phyloP scores from a whole-genome alignment of 2,888 invertebrate species.

The Drosophila paranaensis region DNA sequence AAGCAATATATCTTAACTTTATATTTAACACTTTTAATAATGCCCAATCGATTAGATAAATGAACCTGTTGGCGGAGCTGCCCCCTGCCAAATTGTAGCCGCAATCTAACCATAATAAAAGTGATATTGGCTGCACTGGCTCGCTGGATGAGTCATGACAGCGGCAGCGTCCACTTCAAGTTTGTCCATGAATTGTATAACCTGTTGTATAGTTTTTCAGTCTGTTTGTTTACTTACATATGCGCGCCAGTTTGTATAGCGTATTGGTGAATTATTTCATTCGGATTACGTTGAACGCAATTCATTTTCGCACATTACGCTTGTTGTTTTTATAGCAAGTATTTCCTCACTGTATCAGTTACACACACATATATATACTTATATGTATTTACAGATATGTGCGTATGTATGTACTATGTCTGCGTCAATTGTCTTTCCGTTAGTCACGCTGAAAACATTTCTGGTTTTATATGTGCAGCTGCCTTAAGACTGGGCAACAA shows the following conservation, averaged over 20 bases:
- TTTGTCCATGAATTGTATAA: slow-evolving; percentile 79
- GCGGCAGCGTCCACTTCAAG: slow-evolving; percentile 51
- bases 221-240: slow-evolving; percentile 66
- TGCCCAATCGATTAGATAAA: background rate
- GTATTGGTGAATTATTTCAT: slow-evolving; percentile 62
- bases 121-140: slow-evolving; percentile 5
- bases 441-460: slow-evolving; percentile 64
- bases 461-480: slow-evolving; percentile 61
- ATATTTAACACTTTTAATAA: background rate
- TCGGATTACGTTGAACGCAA: slow-evolving; percentile 56
- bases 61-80: too few relatives aligned
- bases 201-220: slow-evolving; percentile 60
- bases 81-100: background rate
- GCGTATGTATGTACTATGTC: slow-evolving; percentile 1
- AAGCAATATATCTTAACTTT: background rate
- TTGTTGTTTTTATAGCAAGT: slow-evolving; percentile 48
- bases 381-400: background rate
- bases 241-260: slow-evolving; percentile 33
- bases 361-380: slow-evolving; percentile 15
- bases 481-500: slow-evolving; percentile 51
- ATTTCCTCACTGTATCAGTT: slow-evolving; percentile 71
- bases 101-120: background rate
- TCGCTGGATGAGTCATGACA: slow-evolving; percentile 48
- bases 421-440: slow-evolving; percentile 51
- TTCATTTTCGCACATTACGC: slow-evolving; percentile 59